Evolutionary conservation across 2,113 vertebrate species (phyloP).

Genomic region (Hypanus sabinus): DNA sequence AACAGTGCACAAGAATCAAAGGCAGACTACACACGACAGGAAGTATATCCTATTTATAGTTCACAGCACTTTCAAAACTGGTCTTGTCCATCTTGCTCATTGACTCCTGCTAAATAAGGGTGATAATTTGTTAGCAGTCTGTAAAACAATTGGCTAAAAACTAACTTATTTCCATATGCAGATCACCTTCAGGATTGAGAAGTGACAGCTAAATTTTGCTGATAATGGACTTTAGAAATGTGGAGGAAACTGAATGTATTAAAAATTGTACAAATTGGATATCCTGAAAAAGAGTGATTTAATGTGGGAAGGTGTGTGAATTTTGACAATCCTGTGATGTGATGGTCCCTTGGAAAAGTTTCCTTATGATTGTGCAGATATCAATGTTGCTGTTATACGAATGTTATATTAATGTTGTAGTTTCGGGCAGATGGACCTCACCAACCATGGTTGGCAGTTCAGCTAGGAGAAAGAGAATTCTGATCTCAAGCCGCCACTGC

Average conservation of each 20-base stretch:
- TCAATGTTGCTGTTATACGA: too few species aligned
- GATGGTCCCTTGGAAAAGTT: too few species aligned
- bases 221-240: background rate
- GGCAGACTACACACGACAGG: background rate
- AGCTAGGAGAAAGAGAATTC: too few species aligned
- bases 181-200: background rate
- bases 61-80: constrained; percentile 3
- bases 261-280: background rate
- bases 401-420: too few species aligned
- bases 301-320: background rate
- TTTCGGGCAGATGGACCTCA: too few species aligned
- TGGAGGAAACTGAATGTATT: background rate
- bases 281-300: background rate
- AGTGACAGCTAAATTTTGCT: background rate
- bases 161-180: background rate
- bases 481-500: too few species aligned
- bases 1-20: background rate
- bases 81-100: constrained; percentile 1
- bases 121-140: background rate
- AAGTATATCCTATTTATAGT: constrained; percentile 19
- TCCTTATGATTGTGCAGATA: too few species aligned
- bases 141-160: background rate
- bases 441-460: too few species aligned
- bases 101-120: background rate
- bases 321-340: background rate